These are phyloP conservation scores for Cyaniris semiargus DNA, from an alignment of 2,888 invertebrate species.

Conservation along the genomic window DNA sequence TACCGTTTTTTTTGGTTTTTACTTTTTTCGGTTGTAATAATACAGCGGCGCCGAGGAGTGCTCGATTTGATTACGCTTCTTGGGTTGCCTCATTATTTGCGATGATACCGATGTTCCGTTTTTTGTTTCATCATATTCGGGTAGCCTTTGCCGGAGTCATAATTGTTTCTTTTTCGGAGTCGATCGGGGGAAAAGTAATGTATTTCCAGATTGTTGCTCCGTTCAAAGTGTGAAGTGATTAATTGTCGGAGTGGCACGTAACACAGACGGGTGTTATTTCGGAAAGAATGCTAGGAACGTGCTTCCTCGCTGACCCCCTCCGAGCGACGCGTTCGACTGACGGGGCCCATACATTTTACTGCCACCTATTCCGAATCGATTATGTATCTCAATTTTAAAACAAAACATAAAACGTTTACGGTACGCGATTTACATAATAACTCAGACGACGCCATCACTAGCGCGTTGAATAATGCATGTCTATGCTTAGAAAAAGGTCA, in stretches of 20 bases:
- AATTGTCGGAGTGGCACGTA: constrained; percentile 56
- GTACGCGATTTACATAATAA: constrained; percentile 9
- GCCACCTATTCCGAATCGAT: constrained; percentile 70
- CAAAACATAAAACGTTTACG: constrained; percentile 23
- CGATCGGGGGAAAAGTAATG: constrained; percentile 17
- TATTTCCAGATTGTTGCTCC: constrained; percentile 49
- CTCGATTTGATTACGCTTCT: constrained; percentile 53
- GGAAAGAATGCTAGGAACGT: constrained; percentile 75
- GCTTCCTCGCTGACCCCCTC: constrained; percentile 72
- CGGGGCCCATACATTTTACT: constrained; percentile 65
- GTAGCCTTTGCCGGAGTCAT: constrained; percentile 24
- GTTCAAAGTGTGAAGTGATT: constrained; percentile 72
- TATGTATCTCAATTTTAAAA: constrained; percentile 63
- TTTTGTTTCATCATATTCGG: constrained; percentile 49
- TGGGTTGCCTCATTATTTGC: constrained; percentile 70
- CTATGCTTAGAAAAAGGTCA: neutral
- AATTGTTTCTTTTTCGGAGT: constrained; percentile 22
- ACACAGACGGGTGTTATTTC: constrained; percentile 68
- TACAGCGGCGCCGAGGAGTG: constrained; percentile 58
- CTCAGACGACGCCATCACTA: neutral
- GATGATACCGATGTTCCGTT: constrained; percentile 70
- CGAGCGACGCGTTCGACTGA: constrained; percentile 62
- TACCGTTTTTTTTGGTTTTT: constrained; percentile 49
- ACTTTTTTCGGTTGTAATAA: constrained; percentile 61
- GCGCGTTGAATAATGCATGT: neutral